Base-by-base conservation (phyloP, 2,888 invertebrate species). In the Caenorhabditis sp. region DNA sequence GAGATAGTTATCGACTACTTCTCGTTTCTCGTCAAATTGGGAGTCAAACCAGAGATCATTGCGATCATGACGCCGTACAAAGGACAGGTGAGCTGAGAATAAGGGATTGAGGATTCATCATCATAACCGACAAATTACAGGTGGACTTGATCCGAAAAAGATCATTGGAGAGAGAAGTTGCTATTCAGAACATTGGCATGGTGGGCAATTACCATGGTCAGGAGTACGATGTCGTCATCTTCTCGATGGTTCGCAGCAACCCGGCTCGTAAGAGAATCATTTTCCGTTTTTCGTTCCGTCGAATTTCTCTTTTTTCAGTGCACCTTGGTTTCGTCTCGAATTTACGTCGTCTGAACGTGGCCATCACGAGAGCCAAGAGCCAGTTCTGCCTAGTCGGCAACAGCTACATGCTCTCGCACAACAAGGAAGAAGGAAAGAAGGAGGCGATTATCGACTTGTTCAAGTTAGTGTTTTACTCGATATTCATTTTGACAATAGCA, bases 191-290 rank as follows among this genome's bases (percentile, higher is more conserved):
- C 18, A 20, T 74, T 11, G 74, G 74, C 15, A 74, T 77, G 1
- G 53, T 70, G 8, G 77, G 77, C 26, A 62, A 60, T n/a, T 55
- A 50, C 4, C 81, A 81, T 15, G 81, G 81, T 6, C 56, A 69
- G 28, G 81, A 81, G 67, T 67, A 40, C 8, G 60, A 64, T 3
- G 35, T 60, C n/a, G 71, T 77, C 26, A 65, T 81, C 9, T 58
- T 81, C 32, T 55, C 58, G 4, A 58, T 65, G 44, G 76, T 77
- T 15, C 70, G 77, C 1, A 55, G 28, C 18, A 68, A 71, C 22
- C 68, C 71, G 6, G 37, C 24, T 24, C 35, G 74, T 74, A 35
- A 50, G 60, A 24, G 24, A 26, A 4, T 15, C 11, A 5, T 9
- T 64, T 22, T 28, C 9, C 28, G n/a, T n/a, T n/a, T n/a, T n/a